Evolutionary conservation across 2,113 vertebrate species (phyloP).

Genomic region (Gavia stellata): DNA sequence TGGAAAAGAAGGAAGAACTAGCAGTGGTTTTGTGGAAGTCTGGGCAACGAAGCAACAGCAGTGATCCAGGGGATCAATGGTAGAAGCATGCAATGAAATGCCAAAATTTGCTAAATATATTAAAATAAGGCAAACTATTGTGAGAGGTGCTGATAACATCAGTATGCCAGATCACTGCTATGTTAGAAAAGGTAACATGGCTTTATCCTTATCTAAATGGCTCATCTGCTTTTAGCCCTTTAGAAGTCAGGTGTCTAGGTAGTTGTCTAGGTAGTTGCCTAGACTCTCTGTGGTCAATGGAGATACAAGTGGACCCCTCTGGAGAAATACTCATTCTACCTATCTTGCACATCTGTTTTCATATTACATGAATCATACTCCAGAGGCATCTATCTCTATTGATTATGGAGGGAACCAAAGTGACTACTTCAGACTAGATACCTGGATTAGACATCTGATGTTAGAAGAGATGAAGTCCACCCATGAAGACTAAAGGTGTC

Average conservation of each 20-base stretch:
- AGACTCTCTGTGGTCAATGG: neutral
- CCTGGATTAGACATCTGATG: neutral
- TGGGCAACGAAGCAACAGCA: neutral
- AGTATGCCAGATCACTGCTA: neutral
- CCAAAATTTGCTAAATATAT: neutral
- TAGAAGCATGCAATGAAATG: neutral
- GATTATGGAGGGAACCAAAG: neutral
- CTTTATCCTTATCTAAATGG: neutral
- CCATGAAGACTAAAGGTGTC: neutral
- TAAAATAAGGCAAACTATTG: neutral
- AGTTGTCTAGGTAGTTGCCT: neutral
- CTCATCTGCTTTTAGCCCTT: neutral
- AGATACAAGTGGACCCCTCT: neutral
- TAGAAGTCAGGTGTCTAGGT: accelerated
- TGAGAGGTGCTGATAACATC: neutral
- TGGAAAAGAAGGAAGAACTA: neutral
- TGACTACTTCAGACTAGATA: neutral
- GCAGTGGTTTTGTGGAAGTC: neutral
- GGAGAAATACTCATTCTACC: neutral
- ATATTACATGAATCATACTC: neutral
- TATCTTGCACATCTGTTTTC: neutral
- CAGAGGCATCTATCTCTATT: neutral
- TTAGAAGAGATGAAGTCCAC: neutral
- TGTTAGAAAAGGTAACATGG: neutral
- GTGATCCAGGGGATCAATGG: neutral